Conservation (phyloP, 2,113 vertebrate genomes). For the Anhinga anhinga region DNA sequence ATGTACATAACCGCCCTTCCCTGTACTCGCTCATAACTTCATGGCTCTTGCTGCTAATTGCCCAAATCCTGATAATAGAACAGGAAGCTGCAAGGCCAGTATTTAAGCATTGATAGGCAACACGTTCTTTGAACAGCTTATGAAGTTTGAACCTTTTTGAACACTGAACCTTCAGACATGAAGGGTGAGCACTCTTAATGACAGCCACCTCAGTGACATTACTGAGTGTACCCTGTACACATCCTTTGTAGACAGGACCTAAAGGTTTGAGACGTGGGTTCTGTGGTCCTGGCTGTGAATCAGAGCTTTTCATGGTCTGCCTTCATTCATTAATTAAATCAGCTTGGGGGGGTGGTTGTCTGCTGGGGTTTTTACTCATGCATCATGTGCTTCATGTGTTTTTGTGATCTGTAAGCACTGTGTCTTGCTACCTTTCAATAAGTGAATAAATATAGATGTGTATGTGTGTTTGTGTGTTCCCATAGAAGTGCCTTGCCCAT, state of each 20-base stretch:
- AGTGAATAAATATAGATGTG: rapidly evolving
- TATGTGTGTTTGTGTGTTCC: neutral
- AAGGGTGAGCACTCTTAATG: neutral
- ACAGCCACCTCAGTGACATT: neutral
- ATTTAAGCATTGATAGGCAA: neutral
- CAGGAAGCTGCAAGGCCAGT: neutral
- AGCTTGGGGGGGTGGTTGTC: rapidly evolving
- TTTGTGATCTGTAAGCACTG: neutral
- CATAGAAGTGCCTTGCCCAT: rapidly evolving
- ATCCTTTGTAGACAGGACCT: neutral
- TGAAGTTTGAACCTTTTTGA: neutral
- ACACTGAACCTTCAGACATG: neutral
- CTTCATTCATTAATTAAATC: neutral
- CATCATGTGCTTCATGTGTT: neutral
- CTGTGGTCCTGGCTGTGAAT: neutral
- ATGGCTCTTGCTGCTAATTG: neutral
- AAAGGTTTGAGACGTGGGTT: neutral
- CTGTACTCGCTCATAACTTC: neutral
- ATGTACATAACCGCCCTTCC: neutral
- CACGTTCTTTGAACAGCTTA: neutral
- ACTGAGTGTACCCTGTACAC: too few relatives aligned
- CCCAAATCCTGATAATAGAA: neutral
- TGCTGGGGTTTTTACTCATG: neutral
- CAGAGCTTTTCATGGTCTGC: neutral
- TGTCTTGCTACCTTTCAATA: neutral